A percentile compares a stretch with the other conserved stretches of the same genome.
Evolutionary conservation across 1,140 invertebrate genomes (phyloP).

Genomic region (Condylostylus longicornis): DNA sequence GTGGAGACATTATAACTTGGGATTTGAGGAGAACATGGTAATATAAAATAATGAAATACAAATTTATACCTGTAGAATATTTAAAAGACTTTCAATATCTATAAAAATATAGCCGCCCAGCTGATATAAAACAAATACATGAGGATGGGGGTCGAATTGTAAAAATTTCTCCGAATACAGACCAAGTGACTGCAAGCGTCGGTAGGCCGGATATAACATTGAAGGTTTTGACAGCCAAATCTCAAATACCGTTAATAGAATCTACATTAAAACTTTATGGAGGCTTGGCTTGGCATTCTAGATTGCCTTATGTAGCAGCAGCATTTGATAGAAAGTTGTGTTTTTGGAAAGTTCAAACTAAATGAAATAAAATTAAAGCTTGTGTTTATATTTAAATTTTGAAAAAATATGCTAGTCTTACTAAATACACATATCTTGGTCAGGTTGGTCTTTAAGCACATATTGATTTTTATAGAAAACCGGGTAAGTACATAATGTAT

Average conservation of each 20-base stretch:
- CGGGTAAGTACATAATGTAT: too few species aligned
- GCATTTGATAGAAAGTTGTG: constrained; percentile 43
- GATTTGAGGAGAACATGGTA: constrained; percentile 44
- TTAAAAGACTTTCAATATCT: background rate
- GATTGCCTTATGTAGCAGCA: constrained; percentile 43
- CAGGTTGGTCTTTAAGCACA: too few species aligned
- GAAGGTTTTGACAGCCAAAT: constrained; percentile 42
- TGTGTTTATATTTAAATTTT: too few species aligned
- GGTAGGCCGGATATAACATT: constrained; percentile 42
- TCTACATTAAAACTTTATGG: constrained; percentile 37
- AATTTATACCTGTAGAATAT: background rate
- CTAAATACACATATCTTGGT: too few species aligned
- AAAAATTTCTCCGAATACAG: constrained; percentile 38
- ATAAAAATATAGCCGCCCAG: constrained; percentile 38
- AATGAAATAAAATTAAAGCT: too few species aligned
- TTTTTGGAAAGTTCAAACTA: constrained; percentile 46
- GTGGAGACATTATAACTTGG: constrained; percentile 47
- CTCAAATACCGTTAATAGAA: constrained; percentile 37
- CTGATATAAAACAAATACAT: constrained; percentile 38
- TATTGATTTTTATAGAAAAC: too few species aligned
- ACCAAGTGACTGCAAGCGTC: constrained; percentile 41
- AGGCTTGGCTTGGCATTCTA: constrained; percentile 46
- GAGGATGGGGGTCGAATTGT: constrained; percentile 40
- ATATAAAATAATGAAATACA: constrained; percentile 4
- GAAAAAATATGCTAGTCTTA: too few species aligned